Conservation (phyloP, 1,140 invertebrate species). For the Habropoda laboriosa region DNA sequence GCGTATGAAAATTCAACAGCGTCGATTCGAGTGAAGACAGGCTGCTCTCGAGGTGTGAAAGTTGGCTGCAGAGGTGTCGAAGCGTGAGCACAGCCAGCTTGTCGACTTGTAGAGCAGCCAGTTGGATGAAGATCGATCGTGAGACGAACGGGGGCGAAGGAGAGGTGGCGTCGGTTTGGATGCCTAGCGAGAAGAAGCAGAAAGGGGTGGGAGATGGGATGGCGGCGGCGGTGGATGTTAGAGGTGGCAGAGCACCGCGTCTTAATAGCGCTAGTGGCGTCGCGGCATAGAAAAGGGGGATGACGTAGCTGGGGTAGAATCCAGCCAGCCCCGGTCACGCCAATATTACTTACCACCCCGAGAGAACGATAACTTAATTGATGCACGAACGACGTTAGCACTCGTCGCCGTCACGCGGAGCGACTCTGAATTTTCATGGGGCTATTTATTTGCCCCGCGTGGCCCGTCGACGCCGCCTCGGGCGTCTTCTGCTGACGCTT, state of each 20-base stretch:
- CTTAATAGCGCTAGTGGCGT: conserved; percentile 69
- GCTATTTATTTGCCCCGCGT: conserved; percentile 26
- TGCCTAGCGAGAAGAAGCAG: conserved; percentile 39
- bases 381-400: conserved; percentile 65
- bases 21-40: conserved; percentile 38
- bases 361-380: conserved; percentile 72
- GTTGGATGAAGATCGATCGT: conserved; percentile 70
- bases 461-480: too few species aligned
- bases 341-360: conserved; percentile 70
- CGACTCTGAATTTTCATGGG: conserved; percentile 35
- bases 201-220: background rate
- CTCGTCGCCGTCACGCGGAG: conserved; percentile 51
- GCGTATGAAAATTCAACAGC: conserved; percentile 59
- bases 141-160: conserved; percentile 5
- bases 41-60: conserved; percentile 37
- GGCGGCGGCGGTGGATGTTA: conserved; percentile 48
- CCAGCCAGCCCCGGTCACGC: conserved; percentile 67
- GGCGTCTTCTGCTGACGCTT: too few species aligned
- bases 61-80: conserved; percentile 52
- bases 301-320: conserved; percentile 39
- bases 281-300: conserved; percentile 50
- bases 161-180: conserved; percentile 33
- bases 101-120: conserved; percentile 71
- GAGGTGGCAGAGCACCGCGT: conserved; percentile 66
- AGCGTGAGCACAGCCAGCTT: conserved; percentile 61